Conservation (phyloP, 2,888 invertebrate species). For the Heliconius hortense region DNA sequence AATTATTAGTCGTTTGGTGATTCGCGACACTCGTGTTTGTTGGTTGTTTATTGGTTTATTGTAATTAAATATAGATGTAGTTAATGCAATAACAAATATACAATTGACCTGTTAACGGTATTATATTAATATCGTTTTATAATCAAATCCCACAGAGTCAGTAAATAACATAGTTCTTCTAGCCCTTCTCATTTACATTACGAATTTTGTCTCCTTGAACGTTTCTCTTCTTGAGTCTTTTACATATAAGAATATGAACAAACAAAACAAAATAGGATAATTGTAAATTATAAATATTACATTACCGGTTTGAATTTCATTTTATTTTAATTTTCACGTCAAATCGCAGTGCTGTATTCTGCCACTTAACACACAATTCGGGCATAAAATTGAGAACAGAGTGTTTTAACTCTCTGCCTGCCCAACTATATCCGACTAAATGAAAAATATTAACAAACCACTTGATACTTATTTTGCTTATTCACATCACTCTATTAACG, state of each 20-base stretch:
- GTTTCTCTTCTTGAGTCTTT: too few relatives aligned
- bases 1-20: conserved; percentile 30
- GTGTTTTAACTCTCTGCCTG: background rate
- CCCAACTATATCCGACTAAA: background rate
- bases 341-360: background rate
- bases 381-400: background rate
- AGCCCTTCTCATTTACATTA: too few relatives aligned
- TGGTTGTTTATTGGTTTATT: background rate
- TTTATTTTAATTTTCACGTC: background rate
- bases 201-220: too few relatives aligned
- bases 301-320: too few relatives aligned
- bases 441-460: background rate
- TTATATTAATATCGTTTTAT: too few relatives aligned
- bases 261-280: too few relatives aligned
- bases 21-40: conserved; percentile 25
- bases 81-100: background rate
- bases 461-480: background rate
- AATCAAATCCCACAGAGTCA: too few relatives aligned
- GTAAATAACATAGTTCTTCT: too few relatives aligned
- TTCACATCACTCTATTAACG: background rate
- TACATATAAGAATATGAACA: too few relatives aligned
- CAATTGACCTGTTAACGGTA: too few relatives aligned
- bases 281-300: too few relatives aligned
- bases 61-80: background rate
- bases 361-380: background rate